Conservation (phyloP, 2,113 vertebrate genomes). For the Psephotus haematonotus region DNA sequence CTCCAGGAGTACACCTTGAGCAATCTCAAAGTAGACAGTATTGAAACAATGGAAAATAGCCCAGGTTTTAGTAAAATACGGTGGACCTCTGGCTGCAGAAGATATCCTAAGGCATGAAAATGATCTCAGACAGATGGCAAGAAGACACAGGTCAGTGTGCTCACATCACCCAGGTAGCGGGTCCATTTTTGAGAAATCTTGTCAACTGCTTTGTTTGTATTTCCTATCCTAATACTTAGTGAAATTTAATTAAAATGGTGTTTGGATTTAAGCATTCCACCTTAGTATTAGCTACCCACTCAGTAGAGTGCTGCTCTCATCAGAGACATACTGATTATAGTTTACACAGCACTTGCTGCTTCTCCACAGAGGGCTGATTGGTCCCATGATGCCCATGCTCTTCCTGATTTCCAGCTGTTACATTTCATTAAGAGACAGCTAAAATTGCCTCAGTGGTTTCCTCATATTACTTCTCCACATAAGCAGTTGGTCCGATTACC, state of each 20-base stretch:
- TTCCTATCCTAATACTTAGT: neutral
- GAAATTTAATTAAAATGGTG: slow-evolving; percentile 40
- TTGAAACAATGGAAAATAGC: neutral
- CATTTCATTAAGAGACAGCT: slow-evolving; percentile 51
- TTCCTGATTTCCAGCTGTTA: slow-evolving; percentile 50
- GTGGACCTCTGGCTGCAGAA: neutral
- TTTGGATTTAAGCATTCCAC: slow-evolving; percentile 21
- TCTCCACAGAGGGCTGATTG: slow-evolving; percentile 49
- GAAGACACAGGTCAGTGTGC: neutral
- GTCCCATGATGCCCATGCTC: slow-evolving; percentile 41
- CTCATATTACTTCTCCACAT: slow-evolving; percentile 29
- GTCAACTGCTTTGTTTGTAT: neutral
- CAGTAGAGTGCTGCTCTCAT: neutral
- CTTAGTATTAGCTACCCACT: neutral
- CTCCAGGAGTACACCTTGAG: neutral
- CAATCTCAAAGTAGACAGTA: neutral
- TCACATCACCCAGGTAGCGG: neutral
- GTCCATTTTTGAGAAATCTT: neutral
- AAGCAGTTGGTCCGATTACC: neutral
- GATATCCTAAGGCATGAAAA: neutral
- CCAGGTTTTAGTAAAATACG: neutral
- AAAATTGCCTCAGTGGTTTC: slow-evolving; percentile 41
- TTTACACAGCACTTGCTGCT: slow-evolving; percentile 30
- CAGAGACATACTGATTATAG: neutral
- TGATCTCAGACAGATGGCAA: neutral